phyloP scores from a whole-genome alignment of 2,113 vertebrate genomes.

The Raja brachyura region DNA sequence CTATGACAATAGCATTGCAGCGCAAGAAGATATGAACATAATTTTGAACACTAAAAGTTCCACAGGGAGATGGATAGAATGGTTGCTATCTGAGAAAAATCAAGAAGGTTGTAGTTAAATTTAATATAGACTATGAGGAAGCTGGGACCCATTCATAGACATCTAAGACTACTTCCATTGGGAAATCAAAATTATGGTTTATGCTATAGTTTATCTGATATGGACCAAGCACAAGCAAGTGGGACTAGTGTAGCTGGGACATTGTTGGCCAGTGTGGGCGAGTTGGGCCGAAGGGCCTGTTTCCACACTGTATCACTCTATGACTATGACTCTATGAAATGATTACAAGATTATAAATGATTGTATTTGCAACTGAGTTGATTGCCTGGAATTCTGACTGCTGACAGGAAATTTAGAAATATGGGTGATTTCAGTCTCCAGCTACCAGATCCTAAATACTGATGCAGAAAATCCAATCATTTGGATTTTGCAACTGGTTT shows the following conservation, averaged over 20 bases:
- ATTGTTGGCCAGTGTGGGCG: no score
- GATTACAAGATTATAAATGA: background rate
- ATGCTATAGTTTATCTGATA: background rate
- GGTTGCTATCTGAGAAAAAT: background rate
- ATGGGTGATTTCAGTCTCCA: background rate
- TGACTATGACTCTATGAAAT: background rate
- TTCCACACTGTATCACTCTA: no score
- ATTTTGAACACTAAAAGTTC: background rate
- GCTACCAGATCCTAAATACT: background rate
- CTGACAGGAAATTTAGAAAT: background rate
- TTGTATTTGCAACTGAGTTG: background rate
- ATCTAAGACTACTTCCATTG: background rate
- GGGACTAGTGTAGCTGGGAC: no score
- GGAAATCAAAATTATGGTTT: background rate
- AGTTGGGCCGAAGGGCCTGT: no score
- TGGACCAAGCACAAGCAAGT: no score
- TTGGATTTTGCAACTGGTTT: background rate
- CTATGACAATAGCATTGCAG: background rate
- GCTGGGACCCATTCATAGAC: background rate
- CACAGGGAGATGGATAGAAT: background rate
- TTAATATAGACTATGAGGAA: background rate
- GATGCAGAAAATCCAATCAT: background rate
- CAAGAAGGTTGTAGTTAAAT: background rate
- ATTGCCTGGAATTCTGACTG: background rate
- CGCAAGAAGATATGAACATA: background rate